Conservation (phyloP, 2,797 vertebrate species). For the Furcifer pardalis region DNA sequence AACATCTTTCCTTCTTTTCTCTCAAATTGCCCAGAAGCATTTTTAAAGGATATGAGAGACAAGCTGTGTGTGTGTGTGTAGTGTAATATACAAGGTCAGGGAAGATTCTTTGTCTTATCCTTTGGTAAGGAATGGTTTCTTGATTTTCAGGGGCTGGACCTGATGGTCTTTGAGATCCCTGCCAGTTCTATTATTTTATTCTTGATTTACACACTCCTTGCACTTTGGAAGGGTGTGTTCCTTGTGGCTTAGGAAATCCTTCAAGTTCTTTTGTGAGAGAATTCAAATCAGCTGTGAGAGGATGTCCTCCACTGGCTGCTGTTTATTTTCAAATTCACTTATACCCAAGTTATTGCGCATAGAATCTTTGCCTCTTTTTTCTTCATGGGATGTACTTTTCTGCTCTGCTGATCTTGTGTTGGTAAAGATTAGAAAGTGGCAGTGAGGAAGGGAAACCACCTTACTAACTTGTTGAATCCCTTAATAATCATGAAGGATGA, state of each 20-base stretch:
- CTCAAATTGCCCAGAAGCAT: neutral
- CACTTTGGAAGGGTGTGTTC: neutral
- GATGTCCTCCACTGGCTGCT: neutral
- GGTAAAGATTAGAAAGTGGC: neutral
- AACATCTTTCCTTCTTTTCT: neutral
- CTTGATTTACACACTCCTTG: too few relatives aligned
- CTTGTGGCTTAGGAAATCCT: neutral
- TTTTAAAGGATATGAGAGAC: neutral
- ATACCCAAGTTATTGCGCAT: neutral
- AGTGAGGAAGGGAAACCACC: neutral
- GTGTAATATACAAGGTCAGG: slow-evolving; percentile 3
- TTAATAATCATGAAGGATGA: neutral
- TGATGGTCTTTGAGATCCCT: neutral
- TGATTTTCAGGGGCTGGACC: neutral
- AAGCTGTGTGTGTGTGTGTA: too few relatives aligned
- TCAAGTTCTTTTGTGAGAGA: neutral
- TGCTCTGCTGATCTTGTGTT: neutral
- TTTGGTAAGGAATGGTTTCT: neutral
- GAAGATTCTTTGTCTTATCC: neutral
- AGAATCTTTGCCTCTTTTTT: neutral
- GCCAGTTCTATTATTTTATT: neutral
- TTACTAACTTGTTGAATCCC: neutral
- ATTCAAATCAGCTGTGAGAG: neutral
- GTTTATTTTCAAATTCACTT: neutral
- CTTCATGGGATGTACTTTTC: neutral